Conservation (phyloP, 2,797 vertebrate species). For the Girardinus metallicus region DNA sequence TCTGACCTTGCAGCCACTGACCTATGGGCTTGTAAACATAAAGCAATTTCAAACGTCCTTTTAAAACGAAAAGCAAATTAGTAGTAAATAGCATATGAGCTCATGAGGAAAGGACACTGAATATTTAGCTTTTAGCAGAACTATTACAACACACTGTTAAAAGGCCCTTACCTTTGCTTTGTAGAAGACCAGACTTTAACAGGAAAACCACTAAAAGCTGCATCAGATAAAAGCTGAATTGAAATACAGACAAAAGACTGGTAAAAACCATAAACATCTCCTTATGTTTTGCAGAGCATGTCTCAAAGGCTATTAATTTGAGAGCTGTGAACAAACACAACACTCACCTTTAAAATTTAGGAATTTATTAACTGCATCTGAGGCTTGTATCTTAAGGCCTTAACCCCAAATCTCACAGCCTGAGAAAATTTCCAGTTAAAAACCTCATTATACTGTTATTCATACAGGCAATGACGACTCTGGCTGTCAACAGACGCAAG, state of each 20-base stretch:
- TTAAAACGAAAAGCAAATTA: conserved; percentile 76
- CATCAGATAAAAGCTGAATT: conserved; percentile 4
- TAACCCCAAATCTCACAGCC: not conserved
- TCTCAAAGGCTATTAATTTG: conserved; percentile 2
- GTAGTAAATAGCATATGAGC: conserved; percentile 74
- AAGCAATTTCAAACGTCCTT: conserved; percentile 70
- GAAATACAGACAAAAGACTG: conserved; percentile 2
- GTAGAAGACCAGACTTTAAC: conserved; percentile 8
- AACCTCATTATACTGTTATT: not conserved
- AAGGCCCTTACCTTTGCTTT: conserved; percentile 21
- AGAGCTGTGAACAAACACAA: conserved; percentile 22
- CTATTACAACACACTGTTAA: conserved; percentile 45
- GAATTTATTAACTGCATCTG: conserved; percentile 23
- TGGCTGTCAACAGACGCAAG: not conserved
- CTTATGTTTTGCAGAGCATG: conserved; percentile 10
- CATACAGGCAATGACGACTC: not conserved
- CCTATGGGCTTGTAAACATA: conserved; percentile 77
- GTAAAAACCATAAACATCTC: conserved; percentile 13
- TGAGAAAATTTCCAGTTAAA: not conserved
- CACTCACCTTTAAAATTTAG: conserved; percentile 9
- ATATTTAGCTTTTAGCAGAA: conserved; percentile 57
- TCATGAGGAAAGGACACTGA: conserved; percentile 65
- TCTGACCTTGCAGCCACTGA: conserved; percentile 66
- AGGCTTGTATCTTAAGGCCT: not conserved
- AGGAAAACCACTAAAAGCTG: conserved; percentile 3